phyloP scores from a whole-genome alignment of 2,113 vertebrate species.

The Arothron firmamentum region DNA sequence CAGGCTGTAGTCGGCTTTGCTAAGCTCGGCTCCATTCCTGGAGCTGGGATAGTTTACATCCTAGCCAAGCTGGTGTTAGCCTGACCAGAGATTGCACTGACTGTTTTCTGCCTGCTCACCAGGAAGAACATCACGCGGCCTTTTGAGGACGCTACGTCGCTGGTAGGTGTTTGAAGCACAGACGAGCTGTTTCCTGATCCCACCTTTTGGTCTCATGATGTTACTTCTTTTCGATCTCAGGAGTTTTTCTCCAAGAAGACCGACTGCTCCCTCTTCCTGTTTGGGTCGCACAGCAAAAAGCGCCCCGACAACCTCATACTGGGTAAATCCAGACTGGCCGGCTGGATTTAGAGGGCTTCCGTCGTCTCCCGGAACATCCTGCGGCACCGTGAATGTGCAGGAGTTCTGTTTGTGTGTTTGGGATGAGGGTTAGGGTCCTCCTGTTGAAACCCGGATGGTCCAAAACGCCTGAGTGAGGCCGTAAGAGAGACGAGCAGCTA shows the following conservation, averaged over 20 bases:
- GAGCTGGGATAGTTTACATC: neutral
- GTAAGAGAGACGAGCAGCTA: no score
- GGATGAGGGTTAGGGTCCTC: no score
- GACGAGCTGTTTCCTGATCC: no score
- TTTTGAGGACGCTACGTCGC: slow-evolving; percentile 93
- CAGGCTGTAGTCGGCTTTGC: no score
- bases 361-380: neutral
- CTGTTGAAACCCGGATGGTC: no score
- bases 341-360: no score
- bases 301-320: slow-evolving; percentile 91
- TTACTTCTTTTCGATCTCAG: slow-evolving; percentile 60
- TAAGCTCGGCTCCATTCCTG: no score
- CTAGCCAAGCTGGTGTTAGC: neutral
- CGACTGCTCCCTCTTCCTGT: slow-evolving; percentile 93
- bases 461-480: no score
- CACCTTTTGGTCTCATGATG: no score
- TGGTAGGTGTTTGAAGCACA: slow-evolving; percentile 81
- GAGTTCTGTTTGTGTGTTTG: no score
- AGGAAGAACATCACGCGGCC: slow-evolving; percentile 96
- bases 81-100: neutral
- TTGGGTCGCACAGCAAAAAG: slow-evolving; percentile 98
- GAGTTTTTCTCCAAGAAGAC: slow-evolving; percentile 98
- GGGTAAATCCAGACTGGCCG: slow-evolving; percentile 69
- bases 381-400: no score
- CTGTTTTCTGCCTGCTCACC: slow-evolving; percentile 7